Conservation (phyloP, 35 echinoderm and acorn worm genomes). For the Strongylocentrotus purpuratus region DNA sequence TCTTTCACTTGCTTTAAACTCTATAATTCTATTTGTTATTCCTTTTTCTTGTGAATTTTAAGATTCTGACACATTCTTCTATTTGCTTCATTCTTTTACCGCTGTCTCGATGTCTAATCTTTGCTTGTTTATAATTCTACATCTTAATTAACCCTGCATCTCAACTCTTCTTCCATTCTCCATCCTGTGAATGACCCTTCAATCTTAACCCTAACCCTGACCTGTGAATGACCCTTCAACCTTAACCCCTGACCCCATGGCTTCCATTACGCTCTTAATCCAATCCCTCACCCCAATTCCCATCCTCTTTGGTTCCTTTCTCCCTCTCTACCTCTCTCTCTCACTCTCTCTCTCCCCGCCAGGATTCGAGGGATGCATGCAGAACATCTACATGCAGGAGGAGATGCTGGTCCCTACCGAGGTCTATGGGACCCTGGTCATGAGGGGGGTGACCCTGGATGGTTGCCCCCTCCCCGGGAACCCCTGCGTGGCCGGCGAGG, state of each 20-base stretch:
- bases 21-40: background rate
- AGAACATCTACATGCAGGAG: slow-evolving; percentile 9
- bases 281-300: background rate
- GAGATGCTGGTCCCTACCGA: background rate
- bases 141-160: background rate
- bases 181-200: background rate
- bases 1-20: background rate
- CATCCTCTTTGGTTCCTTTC: background rate
- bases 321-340: slow-evolving; percentile 14
- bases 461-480: slow-evolving; percentile 21
- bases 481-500: slow-evolving; percentile 46
- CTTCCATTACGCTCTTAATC: background rate
- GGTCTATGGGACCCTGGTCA: background rate
- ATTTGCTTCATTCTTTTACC: background rate
- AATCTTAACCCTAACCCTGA: background rate
- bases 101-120: background rate
- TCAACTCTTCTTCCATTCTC: background rate
- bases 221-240: background rate
- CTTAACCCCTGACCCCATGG: background rate
- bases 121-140: background rate
- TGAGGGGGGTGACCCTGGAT: slow-evolving; percentile 36
- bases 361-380: slow-evolving; percentile 47
- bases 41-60: background rate
- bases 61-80: background rate
- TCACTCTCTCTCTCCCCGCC: background rate